Percentiles rank a stretch among this genome's conserved stretches.
Conservation (phyloP, 2,797 vertebrate species). For the Eulemur mongoz region DNA sequence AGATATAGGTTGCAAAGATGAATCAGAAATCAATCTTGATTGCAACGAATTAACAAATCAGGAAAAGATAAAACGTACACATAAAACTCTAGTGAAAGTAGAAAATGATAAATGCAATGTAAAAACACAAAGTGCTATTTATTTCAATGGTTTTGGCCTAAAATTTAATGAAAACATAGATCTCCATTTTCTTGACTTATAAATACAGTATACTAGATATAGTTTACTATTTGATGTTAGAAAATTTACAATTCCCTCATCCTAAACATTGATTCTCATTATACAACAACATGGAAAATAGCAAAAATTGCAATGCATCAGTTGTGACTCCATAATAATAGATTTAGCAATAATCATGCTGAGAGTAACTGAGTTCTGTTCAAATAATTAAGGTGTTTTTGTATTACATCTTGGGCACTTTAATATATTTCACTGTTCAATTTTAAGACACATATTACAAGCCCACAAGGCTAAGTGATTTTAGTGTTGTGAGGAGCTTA, state of each 20-base stretch:
- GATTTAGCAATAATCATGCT: background rate
- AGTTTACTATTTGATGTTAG: background rate
- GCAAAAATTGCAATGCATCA: background rate
- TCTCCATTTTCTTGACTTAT: background rate
- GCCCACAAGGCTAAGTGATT: background rate
- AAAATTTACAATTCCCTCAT: background rate
- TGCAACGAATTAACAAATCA: background rate
- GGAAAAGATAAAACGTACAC: background rate
- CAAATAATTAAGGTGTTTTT: conserved; percentile 11
- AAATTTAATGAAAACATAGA: background rate
- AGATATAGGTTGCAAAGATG: background rate
- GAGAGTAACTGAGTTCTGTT: background rate
- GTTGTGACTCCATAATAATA: background rate
- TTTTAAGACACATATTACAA: conserved; percentile 3
- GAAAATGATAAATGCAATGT: background rate
- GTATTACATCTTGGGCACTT: background rate
- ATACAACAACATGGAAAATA: background rate
- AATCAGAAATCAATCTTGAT: background rate
- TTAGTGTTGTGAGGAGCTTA: background rate
- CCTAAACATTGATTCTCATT: background rate
- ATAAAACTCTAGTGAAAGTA: background rate
- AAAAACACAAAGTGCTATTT: background rate
- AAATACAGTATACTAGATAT: background rate
- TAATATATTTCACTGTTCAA: background rate
- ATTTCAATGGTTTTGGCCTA: background rate